Evolutionary conservation across 2,797 vertebrate species (phyloP).

Genomic region (Heteromormyrus szaboi): DNA sequence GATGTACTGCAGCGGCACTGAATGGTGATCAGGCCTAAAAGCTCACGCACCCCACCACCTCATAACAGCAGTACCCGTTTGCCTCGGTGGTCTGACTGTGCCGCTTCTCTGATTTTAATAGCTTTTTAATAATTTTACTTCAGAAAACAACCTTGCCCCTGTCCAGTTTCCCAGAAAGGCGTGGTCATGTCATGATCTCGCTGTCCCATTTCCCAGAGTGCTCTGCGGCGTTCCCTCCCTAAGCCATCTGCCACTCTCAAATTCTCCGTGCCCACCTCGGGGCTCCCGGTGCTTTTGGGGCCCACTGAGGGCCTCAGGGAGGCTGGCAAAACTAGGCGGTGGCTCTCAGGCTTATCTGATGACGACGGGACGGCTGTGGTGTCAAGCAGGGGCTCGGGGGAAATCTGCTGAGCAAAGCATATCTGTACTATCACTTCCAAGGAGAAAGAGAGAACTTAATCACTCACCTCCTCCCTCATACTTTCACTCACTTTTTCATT

Average conservation of each 20-base stretch:
- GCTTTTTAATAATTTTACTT: constrained; percentile 8
- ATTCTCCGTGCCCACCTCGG: constrained; percentile 17
- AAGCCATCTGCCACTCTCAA: background rate
- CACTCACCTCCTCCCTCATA: background rate
- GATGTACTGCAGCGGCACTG: background rate
- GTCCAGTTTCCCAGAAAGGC: background rate
- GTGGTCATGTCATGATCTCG: background rate
- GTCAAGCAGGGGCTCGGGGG: background rate
- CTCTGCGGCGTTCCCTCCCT: background rate
- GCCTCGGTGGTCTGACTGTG: background rate
- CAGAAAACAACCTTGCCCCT: background rate
- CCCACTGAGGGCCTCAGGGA: background rate
- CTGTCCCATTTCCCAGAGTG: background rate
- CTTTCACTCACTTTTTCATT: background rate
- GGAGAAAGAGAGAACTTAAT: background rate
- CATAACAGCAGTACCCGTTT: background rate
- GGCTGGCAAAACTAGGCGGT: background rate
- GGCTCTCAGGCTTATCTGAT: background rate
- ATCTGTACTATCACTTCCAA: background rate
- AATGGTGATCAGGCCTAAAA: background rate
- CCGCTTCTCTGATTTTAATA: background rate
- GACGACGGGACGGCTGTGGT: background rate
- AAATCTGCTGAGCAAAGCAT: constrained; percentile 15
- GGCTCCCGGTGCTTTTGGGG: background rate
- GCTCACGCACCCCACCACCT: background rate